phyloP scores from a whole-genome alignment of 2,888 invertebrate genomes.

The Trisateles emortualis region DNA sequence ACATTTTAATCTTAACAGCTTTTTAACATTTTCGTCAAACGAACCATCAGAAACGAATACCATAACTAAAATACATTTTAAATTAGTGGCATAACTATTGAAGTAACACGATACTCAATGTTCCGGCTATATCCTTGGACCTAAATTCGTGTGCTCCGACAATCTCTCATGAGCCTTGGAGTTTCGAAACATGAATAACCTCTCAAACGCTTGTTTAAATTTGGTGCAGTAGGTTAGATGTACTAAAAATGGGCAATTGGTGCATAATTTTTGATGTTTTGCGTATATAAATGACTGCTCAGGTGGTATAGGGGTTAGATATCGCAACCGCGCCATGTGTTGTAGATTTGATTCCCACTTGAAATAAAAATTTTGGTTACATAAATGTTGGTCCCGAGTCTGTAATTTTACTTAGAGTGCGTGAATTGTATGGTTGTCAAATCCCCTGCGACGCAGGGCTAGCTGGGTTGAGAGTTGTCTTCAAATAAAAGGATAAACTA shows the following conservation, averaged over 20 bases:
- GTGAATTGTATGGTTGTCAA: no score
- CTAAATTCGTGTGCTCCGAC: slow-evolving; percentile 24
- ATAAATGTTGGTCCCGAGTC: no score
- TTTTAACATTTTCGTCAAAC: no score
- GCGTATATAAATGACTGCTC: not conserved
- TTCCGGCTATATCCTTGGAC: slow-evolving; percentile 29
- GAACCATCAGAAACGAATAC: not conserved
- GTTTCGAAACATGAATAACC: not conserved
- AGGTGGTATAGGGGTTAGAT: no score
- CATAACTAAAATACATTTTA: not conserved
- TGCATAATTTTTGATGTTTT: not conserved
- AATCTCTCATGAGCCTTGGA: slow-evolving; percentile 33
- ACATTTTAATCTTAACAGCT: no score
- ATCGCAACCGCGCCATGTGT: no score
- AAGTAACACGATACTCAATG: slow-evolving; percentile 12
- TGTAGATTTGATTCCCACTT: no score
- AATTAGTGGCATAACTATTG: not conserved
- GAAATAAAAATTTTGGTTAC: no score
- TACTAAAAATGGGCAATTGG: not conserved
- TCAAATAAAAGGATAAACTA: no score
- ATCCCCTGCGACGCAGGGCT: no score
- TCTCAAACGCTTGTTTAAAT: not conserved
- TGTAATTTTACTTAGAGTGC: no score
- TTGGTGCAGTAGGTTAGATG: not conserved
- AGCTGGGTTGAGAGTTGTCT: no score